Base-by-base conservation (phyloP, 2,113 vertebrate genomes). In the Emydocephalus ijimae region DNA sequence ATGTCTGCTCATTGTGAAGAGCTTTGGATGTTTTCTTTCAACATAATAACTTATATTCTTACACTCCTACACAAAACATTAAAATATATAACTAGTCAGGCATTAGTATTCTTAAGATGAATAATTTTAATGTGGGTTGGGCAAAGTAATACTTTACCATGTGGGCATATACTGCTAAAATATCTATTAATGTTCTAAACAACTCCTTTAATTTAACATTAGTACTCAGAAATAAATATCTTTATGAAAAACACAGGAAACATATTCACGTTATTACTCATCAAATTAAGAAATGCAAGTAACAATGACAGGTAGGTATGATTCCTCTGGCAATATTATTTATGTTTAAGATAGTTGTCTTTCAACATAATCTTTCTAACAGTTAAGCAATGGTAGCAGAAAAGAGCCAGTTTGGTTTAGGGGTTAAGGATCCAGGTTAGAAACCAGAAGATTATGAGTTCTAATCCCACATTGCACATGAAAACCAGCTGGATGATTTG, bases 1-100 rank as follows among this genome's bases (percentile, higher is more conserved):
- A 54, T 50, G 5, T 92, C 92, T 29, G 52, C 92, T 95, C 59
- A 59, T 24, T 91, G 93, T 92, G 55, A 81, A 90, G 45, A 69
- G 24, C 88, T 91, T 57, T 91, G 88, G 34, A 85, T 74, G 26
- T 87, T 93, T 90, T 92, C 2, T 93, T 91, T 89, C 69, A 50
- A 55, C 88, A 52, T 43, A 59, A 50, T 15, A 88, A 3, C 23
- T 94, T 93, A 90, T 8, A 85, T 81, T 50, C 91, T 64, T 95
- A 90, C 85, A 88, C 64, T n/a, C 12, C 64, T 69, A 86, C 14
- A 34, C 45, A 85, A 89, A 24, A 89, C n/a, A 92, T 94, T 93
- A 90, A 81, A 94, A 34, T 43, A 90, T 85, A n/a, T 5, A 90
- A 0, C 55, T 88, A 9, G 24, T 89, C 64, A 91, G 92, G 85